These are phyloP conservation scores for Platerodrilus igneus DNA, from an alignment of 2,888 invertebrate genomes.

Conservation along the genomic window DNA sequence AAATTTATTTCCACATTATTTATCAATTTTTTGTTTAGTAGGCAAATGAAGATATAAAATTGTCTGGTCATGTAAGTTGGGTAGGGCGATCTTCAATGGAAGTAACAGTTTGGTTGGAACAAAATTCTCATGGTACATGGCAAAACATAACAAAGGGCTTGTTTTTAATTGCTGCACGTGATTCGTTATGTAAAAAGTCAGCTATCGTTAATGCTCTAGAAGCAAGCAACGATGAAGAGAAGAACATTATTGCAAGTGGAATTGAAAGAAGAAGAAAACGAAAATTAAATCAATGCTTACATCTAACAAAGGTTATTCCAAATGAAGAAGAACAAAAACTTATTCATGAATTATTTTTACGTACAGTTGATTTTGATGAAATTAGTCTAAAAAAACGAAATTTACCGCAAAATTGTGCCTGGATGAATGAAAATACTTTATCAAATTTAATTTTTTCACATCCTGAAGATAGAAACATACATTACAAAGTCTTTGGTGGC, in stretches of 20 bases:
- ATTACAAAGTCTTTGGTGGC: slow-evolving; percentile 73
- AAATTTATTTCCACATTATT: too few relatives aligned
- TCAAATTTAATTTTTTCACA: slow-evolving; percentile 58
- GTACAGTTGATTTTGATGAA: slow-evolving; percentile 53
- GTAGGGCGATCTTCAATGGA: slow-evolving; percentile 69
- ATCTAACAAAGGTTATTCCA: slow-evolving; percentile 61
- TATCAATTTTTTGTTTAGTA: slow-evolving; percentile 32
- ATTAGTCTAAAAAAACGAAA: slow-evolving; percentile 50
- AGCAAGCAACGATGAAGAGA: slow-evolving; percentile 58
- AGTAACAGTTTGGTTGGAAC: slow-evolving; percentile 65
- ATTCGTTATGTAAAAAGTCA: slow-evolving; percentile 55
- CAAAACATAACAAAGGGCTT: slow-evolving; percentile 57
- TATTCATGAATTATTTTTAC: slow-evolving; percentile 63
- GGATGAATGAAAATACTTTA: slow-evolving; percentile 62
- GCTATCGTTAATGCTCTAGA: slow-evolving; percentile 56
- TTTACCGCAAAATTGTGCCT: slow-evolving; percentile 54
- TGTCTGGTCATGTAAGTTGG: slow-evolving; percentile 71
- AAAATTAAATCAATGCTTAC: slow-evolving; percentile 49
- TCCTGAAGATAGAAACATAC: slow-evolving; percentile 66
- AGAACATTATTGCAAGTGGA: slow-evolving; percentile 55
- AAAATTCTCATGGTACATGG: slow-evolving; percentile 42
- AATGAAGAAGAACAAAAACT: slow-evolving; percentile 59
- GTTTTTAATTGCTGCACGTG: slow-evolving; percentile 68
- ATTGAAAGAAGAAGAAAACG: slow-evolving; percentile 53
- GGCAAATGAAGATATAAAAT: slow-evolving; percentile 58